Base-by-base conservation (phyloP, 2,888 invertebrate genomes). In the Erannis defoliaria region DNA sequence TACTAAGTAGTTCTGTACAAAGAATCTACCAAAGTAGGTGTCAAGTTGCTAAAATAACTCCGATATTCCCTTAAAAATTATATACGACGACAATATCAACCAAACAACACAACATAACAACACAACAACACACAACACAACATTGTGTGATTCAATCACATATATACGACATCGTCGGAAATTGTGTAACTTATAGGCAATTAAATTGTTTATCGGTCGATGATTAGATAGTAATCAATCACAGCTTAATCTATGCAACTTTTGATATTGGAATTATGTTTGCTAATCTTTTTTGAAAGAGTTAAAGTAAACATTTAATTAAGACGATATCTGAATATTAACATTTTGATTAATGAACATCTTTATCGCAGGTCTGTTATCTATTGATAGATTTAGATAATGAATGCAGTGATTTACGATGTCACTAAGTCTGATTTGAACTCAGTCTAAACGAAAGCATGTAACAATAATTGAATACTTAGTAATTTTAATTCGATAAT, bases 131-230 rank as follows among this genome's bases (percentile, higher is more conserved):
- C 8, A 26, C 26, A 5, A 9, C 18, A 14, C 26, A 14, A 42
- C 14, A 23, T 9, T 62, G 55, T 54, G 61, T 53, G 58, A 42
- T 21, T 45, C 50, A 68, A 68, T 68, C 62, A 42, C n/a, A 48
- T 62, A 5, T 5, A 68, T 66, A 49, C 48, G 59, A 59, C 55
- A 66, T 68, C 43, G 14, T 58, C 60, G 55, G 53, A 64, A 53
- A 59, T 58, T 46, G 54, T 23, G 55, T 48, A 62, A 66, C 50
- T 49, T 57, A 43, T 45, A 6, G 31, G 55, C 55, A 60, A 68
- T 68, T 51, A 68, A 66, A 55, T 38, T 38, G 49, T 53, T 51
- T 55, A 53, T 46, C 53, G 37, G 29, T 49, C 49, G 31, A 62
- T 62, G 42, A 66, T 37, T 43, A 45, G 26, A 14, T 6, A 45